Evolutionary conservation across 2,888 invertebrate genomes (phyloP).

Genomic region (Phengaris arion): DNA sequence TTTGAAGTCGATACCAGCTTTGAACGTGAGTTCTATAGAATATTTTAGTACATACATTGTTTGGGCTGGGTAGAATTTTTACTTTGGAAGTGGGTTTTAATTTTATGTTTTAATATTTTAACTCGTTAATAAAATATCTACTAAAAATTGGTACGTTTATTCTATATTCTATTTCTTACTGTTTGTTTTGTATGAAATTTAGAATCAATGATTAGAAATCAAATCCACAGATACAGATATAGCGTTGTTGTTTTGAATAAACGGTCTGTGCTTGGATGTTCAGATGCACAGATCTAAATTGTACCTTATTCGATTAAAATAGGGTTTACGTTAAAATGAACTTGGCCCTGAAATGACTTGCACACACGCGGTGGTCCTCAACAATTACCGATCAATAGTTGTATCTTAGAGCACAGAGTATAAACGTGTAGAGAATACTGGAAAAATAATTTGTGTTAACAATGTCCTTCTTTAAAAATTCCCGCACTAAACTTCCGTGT

Average conservation of each 20-base stretch:
- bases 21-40: too few species aligned
- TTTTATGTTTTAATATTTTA: not conserved
- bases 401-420: conserved; percentile 41
- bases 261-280: conserved; percentile 40
- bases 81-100: too few species aligned
- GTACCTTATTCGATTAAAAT: not conserved
- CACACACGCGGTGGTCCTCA: conserved; percentile 69
- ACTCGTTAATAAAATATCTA: too few species aligned
- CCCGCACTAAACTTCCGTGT: too few species aligned
- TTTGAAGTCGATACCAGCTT: too few species aligned
- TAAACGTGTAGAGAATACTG: too few species aligned
- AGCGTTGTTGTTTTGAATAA: conserved; percentile 52
- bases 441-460: too few species aligned
- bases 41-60: too few species aligned
- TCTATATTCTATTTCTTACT: conserved; percentile 17
- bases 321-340: not conserved
- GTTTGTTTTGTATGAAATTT: conserved; percentile 35
- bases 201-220: conserved; percentile 60
- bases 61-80: too few species aligned
- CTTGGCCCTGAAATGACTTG: conserved; percentile 54
- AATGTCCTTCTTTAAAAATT: too few species aligned
- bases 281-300: not conserved
- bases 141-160: too few species aligned
- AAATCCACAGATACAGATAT: conserved; percentile 67
- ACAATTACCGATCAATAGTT: conserved; percentile 59